A percentile compares a stretch with the other conserved stretches of the same genome.
phyloP scores from a whole-genome alignment of 2,797 vertebrate genomes.

The Mastacembelus armatus region DNA sequence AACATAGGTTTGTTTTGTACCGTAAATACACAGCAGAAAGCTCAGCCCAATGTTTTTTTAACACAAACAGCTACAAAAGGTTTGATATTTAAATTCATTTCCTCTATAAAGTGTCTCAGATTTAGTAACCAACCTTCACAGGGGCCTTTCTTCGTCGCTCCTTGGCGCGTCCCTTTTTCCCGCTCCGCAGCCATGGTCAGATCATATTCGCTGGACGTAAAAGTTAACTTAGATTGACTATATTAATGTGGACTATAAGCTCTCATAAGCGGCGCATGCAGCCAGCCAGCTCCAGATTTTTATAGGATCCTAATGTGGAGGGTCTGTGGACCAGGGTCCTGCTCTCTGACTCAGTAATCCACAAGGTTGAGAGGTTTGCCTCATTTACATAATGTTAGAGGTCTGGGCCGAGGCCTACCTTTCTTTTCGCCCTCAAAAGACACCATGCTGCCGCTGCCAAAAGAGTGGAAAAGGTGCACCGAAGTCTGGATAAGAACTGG shows the following conservation, averaged over 20 bases:
- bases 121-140: conserved; percentile 67
- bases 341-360: conserved; percentile 89
- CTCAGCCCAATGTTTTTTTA: not conserved
- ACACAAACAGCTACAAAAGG: not conserved
- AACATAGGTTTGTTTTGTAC: not conserved
- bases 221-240: conserved; percentile 47
- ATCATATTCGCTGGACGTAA: conserved; percentile 27
- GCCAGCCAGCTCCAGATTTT: conserved; percentile 75
- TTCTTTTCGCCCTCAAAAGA: conserved; percentile 68
- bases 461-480: conserved; percentile 47
- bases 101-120: conserved; percentile 1
- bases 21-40: not conserved
- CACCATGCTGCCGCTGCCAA: conserved; percentile 45
- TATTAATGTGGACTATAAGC: conserved; percentile 53
- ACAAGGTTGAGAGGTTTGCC: conserved; percentile 87
- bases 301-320: conserved; percentile 81
- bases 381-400: conserved; percentile 88
- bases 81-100: accelerated
- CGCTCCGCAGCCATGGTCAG: conserved; percentile 17
- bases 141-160: conserved; percentile 45
- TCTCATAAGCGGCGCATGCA: conserved; percentile 52
- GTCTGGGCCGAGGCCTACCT: conserved; percentile 81
- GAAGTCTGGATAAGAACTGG: conserved; percentile 13
- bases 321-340: conserved; percentile 84
- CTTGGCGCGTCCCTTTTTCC: conserved; percentile 31